A percentile compares a stretch with the other conserved stretches of the same genome.
These are phyloP conservation scores for Natrix natrix DNA, from an alignment of 2,797 vertebrate genomes.

Conservation along the genomic window DNA sequence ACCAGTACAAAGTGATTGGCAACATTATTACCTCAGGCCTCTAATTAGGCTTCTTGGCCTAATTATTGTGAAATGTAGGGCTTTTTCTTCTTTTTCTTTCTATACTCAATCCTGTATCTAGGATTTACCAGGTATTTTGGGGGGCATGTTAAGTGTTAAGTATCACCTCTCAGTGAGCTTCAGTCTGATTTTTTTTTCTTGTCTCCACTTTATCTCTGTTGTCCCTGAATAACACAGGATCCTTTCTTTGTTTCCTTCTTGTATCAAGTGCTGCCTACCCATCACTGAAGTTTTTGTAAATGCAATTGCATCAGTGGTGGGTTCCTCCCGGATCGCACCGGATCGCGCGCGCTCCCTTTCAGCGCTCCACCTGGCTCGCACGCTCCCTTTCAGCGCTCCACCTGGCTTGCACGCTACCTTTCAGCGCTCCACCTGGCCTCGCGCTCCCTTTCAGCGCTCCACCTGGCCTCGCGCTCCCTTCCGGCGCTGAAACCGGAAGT, in stretches of 20 bases:
- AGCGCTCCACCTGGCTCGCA: too few relatives aligned
- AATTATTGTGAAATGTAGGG: not conserved
- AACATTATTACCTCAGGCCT: not conserved
- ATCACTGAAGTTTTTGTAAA: not conserved
- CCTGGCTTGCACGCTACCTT: too few relatives aligned
- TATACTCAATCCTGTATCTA: not conserved
- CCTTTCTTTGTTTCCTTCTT: conserved; percentile 6
- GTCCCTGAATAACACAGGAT: not conserved
- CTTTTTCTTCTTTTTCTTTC: not conserved
- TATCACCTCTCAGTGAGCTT: not conserved
- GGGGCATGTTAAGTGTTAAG: not conserved
- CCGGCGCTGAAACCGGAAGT: too few relatives aligned
- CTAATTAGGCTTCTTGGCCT: not conserved
- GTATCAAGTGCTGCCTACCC: not conserved
- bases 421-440: too few relatives aligned
- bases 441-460: too few relatives aligned
- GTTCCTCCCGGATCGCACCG: too few relatives aligned
- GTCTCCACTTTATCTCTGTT: not conserved
- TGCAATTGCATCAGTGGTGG: not conserved
- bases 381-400: too few relatives aligned
- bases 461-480: too few relatives aligned
- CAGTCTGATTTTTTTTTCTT: not conserved
- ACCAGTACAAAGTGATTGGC: not conserved
- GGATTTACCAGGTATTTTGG: not conserved
- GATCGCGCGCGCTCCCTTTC: too few relatives aligned